Conservation (phyloP, 1,140 invertebrate genomes). For the Brachionus paranguensis region DNA sequence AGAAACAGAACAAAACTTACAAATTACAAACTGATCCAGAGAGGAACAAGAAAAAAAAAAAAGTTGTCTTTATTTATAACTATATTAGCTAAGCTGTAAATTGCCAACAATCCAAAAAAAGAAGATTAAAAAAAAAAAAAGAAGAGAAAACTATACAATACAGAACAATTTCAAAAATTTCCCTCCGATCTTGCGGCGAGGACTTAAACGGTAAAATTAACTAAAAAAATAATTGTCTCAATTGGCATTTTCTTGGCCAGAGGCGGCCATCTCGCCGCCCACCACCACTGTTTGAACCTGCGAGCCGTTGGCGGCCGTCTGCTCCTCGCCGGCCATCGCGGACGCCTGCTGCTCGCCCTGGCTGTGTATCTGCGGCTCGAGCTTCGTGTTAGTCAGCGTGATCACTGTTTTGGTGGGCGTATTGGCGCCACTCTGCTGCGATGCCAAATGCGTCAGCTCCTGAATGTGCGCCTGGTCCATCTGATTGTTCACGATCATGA, state of each 20-base stretch:
- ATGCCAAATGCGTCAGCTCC: not conserved
- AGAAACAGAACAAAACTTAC: not conserved
- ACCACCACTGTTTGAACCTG: conserved; percentile 8
- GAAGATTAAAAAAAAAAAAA: not conserved
- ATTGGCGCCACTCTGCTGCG: not conserved
- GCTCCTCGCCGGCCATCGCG: not conserved
- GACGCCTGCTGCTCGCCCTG: not conserved
- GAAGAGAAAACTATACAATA: conserved; percentile 10
- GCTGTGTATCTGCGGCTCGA: not conserved
- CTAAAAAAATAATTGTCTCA: conserved; percentile 15
- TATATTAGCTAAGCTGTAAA: not conserved
- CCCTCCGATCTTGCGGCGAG: not conserved
- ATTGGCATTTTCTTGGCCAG: not conserved
- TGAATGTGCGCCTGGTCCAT: conserved; percentile 16
- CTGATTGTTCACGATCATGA: not conserved
- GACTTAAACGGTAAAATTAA: conserved; percentile 8
- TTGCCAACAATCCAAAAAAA: not conserved
- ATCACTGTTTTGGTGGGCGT: conserved; percentile 38
- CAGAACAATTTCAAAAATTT: not conserved
- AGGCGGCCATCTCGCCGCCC: not conserved
- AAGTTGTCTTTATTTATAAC: not conserved
- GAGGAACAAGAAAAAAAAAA: not conserved
- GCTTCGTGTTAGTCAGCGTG: conserved; percentile 15
- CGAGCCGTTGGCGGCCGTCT: not conserved
- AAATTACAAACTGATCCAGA: conserved; percentile 2